Conservation (phyloP, 1,140 invertebrate species). For the Pseudomyrmex dendroicus region DNA sequence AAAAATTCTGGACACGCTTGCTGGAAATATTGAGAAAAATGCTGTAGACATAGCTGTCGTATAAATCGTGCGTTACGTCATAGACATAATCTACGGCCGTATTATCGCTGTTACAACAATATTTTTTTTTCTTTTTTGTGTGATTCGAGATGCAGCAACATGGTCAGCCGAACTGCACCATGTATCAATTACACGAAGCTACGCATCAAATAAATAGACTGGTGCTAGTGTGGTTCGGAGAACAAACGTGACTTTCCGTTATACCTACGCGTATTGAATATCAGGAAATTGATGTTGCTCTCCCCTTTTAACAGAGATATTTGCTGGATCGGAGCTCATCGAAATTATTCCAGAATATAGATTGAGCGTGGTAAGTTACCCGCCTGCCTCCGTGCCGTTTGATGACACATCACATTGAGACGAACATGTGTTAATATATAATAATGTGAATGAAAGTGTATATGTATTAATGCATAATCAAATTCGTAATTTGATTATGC, state of each 20-base stretch:
- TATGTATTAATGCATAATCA: too few relatives aligned
- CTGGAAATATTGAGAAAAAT: slow-evolving; percentile 58
- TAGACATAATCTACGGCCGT: slow-evolving; percentile 52
- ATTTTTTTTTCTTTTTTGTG: slow-evolving; percentile 30
- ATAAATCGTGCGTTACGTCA: slow-evolving; percentile 62
- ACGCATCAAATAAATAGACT: slow-evolving; percentile 61
- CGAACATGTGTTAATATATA: not conserved
- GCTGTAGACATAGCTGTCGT: slow-evolving; percentile 48
- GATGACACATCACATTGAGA: not conserved
- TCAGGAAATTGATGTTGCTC: slow-evolving; percentile 26
- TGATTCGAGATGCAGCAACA: slow-evolving; percentile 52
- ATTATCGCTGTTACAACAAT: slow-evolving; percentile 64
- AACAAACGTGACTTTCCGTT: slow-evolving; percentile 57
- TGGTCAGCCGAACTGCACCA: slow-evolving; percentile 54
- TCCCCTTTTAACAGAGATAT: slow-evolving; percentile 60
- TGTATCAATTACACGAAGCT: slow-evolving; percentile 66
- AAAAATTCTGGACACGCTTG: slow-evolving; percentile 53
- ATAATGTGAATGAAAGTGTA: slow-evolving; percentile 4
- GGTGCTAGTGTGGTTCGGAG: slow-evolving; percentile 11
- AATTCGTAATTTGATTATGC: slow-evolving; percentile 5
- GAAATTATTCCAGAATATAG: slow-evolving; percentile 62
- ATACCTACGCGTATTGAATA: slow-evolving; percentile 21
- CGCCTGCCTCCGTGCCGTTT: slow-evolving; percentile 26
- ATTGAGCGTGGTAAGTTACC: slow-evolving; percentile 63
- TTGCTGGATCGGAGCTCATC: slow-evolving; percentile 51